Conservation (phyloP, 2,888 invertebrate genomes). For the Venustoraphidia nigricollis region DNA sequence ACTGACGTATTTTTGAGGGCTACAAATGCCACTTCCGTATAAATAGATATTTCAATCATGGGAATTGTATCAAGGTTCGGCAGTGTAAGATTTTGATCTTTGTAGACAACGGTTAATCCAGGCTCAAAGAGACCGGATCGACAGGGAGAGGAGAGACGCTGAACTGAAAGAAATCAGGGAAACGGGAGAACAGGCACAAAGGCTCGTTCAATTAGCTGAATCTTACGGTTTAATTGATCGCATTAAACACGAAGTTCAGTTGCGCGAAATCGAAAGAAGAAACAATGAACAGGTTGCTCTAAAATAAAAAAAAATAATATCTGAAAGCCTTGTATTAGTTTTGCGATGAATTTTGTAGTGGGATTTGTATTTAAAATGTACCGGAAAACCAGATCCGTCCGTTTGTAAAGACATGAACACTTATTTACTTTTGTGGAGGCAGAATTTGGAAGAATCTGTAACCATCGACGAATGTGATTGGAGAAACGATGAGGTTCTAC, state of each 20-base stretch:
- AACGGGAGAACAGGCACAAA: constrained; percentile 16
- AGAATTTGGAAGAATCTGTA: constrained; percentile 24
- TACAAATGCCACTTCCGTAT: too few species aligned
- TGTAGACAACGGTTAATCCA: constrained; percentile 7
- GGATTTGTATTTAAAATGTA: constrained; percentile 34
- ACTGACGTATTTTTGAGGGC: too few species aligned
- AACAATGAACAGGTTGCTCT: too few species aligned
- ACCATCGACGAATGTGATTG: constrained; percentile 25
- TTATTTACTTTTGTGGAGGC: constrained; percentile 34
- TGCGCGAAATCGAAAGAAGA: too few species aligned
- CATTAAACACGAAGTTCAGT: too few species aligned
- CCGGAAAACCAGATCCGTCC: constrained; percentile 35
- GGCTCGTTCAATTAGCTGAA: constrained; percentile 19
- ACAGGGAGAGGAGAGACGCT: constrained; percentile 18
- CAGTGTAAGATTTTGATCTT: not conserved
- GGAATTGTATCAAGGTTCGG: too few species aligned
- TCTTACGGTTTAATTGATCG: constrained; percentile 2
- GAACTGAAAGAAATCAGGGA: constrained; percentile 25
- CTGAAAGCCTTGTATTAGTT: not conserved
- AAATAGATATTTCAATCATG: too few species aligned
- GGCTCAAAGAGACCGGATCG: constrained; percentile 17
- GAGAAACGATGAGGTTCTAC: constrained; percentile 28
- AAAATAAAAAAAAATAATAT: not conserved
- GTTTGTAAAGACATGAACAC: constrained; percentile 33
- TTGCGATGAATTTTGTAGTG: constrained; percentile 25